Evolutionary conservation across 2,888 invertebrate species (phyloP).

Genomic region (Incurvaria masculella): DNA sequence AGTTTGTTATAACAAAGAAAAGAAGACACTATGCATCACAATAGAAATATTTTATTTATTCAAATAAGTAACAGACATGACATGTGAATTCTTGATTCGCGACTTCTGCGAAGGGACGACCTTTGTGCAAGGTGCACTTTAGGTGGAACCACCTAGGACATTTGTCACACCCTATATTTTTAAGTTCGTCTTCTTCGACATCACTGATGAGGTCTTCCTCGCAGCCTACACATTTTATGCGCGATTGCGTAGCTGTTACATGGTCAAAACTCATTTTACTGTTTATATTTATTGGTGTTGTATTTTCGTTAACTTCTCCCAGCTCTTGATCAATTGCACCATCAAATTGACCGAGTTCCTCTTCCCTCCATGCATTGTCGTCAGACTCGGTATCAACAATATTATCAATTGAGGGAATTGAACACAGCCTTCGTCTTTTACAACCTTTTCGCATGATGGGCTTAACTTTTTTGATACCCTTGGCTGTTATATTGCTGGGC

Average conservation of each 20-base stretch:
- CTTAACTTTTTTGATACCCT: too few relatives aligned
- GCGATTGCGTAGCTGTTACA: not conserved
- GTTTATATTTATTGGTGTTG: too few relatives aligned
- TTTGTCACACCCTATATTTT: slow-evolving; percentile 1
- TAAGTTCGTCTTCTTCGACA: not conserved
- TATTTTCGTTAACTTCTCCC: too few relatives aligned
- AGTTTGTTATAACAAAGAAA: too few relatives aligned
- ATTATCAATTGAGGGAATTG: not conserved
- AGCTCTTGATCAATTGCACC: too few relatives aligned
- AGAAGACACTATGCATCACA: too few relatives aligned
- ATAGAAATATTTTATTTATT: too few relatives aligned
- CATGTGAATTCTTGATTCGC: not conserved
- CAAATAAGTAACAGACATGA: slow-evolving; percentile 5
- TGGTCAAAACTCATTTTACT: too few relatives aligned
- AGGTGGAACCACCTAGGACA: slow-evolving; percentile 1
- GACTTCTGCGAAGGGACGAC: not conserved
- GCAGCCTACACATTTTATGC: not conserved
- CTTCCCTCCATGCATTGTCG: too few relatives aligned
- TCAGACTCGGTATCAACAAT: too few relatives aligned
- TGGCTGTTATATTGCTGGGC: not conserved
- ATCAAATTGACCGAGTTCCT: too few relatives aligned
- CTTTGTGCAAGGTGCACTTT: not conserved
- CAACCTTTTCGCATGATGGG: not conserved
- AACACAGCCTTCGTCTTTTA: not conserved
- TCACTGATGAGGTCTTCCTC: not conserved